Percentiles rank a stretch among this genome's conserved stretches.
Evolutionary conservation across 2,888 invertebrate species (phyloP).

Genomic region (Imbricaverruca yamaguchii): DNA sequence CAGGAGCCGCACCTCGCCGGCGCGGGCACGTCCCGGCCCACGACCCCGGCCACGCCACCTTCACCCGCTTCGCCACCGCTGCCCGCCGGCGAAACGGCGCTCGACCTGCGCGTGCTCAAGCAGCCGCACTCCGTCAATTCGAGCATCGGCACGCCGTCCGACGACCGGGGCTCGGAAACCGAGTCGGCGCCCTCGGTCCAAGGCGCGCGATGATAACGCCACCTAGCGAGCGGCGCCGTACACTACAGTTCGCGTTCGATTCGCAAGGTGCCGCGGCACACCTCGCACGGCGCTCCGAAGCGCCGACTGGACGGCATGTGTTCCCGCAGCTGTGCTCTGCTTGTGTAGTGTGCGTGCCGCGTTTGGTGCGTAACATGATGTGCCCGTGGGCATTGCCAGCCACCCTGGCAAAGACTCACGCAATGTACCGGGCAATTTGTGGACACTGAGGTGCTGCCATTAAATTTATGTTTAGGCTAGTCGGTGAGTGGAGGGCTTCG

Average conservation of each 20-base stretch:
- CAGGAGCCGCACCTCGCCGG: slow-evolving; percentile 10
- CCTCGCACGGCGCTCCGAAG: too few relatives aligned
- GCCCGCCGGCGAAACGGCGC: background rate
- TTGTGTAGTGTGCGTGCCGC: background rate
- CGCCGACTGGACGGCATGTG: background rate
- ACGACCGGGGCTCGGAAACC: slow-evolving; percentile 10
- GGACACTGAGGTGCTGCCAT: background rate
- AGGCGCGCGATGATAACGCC: background rate
- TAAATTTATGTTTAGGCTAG: slow-evolving; percentile 14
- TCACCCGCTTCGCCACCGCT: background rate
- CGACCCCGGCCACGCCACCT: background rate
- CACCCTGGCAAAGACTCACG: background rate
- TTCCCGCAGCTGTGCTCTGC: background rate
- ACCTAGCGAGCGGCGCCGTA: background rate
- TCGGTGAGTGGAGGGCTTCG: background rate
- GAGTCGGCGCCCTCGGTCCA: slow-evolving; percentile 13
- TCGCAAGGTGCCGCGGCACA: background rate
- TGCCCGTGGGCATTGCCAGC: background rate
- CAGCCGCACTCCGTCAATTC: slow-evolving; percentile 12
- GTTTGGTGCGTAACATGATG: background rate
- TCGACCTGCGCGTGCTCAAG: slow-evolving; percentile 11
- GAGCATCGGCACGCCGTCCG: slow-evolving; percentile 2
- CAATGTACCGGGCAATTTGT: background rate
- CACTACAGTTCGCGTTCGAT: background rate
- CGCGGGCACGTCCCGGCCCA: background rate